These are phyloP conservation scores for Ranitomeya variabilis DNA, from an alignment of 2,113 vertebrate genomes.

Conservation along the genomic window DNA sequence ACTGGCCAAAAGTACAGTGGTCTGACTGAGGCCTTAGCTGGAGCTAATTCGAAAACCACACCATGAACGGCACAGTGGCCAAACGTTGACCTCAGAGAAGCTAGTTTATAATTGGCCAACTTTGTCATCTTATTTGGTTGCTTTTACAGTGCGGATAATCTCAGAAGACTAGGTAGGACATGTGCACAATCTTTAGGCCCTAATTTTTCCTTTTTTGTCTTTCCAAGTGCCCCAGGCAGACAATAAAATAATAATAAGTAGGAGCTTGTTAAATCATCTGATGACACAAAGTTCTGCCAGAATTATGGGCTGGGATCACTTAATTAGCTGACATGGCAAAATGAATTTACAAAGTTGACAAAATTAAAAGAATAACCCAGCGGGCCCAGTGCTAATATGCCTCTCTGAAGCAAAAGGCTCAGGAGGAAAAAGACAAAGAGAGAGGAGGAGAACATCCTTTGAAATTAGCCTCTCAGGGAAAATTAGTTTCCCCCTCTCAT, in stretches of 20 bases:
- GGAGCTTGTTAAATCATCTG: conserved; percentile 44
- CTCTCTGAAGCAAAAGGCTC: background rate
- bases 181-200: background rate
- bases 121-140: background rate
- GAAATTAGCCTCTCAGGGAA: conserved; percentile 18
- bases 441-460: conserved; percentile 31
- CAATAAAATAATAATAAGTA: conserved; percentile 51
- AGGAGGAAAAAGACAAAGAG: conserved; percentile 5
- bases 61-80: too few relatives aligned
- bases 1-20: too few relatives aligned
- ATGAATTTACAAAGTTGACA: conserved; percentile 42
- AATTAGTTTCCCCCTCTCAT: conserved; percentile 1
- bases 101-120: background rate
- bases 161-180: conserved; percentile 26
- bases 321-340: conserved; percentile 55
- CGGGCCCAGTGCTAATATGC: conserved; percentile 34
- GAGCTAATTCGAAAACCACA: too few relatives aligned
- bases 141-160: background rate
- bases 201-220: conserved; percentile 17
- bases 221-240: conserved; percentile 41
- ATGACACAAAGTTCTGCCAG: conserved; percentile 23
- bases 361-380: conserved; percentile 41
- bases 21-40: too few relatives aligned
- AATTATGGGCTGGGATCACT: conserved; percentile 38
- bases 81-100: background rate